phyloP scores from a whole-genome alignment of 2,888 invertebrate species.

The Rapana venosa region DNA sequence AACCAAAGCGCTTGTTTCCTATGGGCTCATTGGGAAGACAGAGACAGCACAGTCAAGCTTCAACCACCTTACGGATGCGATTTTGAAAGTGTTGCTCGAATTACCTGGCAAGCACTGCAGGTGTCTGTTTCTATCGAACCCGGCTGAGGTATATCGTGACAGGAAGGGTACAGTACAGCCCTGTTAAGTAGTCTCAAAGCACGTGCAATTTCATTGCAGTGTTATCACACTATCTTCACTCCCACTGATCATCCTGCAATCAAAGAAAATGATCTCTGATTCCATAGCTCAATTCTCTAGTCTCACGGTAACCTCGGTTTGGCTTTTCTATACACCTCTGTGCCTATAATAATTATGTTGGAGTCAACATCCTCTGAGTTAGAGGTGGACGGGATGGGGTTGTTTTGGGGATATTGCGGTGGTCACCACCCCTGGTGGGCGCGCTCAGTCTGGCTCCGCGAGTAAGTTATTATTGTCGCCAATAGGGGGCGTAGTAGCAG shows the following conservation, averaged over 20 bases:
- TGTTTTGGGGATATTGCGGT: neutral
- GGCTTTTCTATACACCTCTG: neutral
- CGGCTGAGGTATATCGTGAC: neutral
- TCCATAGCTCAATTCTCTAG: neutral
- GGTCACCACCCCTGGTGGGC: neutral
- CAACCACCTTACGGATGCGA: no score
- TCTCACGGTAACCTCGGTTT: conserved; percentile 15
- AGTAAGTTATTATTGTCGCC: neutral
- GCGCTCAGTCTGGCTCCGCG: neutral
- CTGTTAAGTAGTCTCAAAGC: neutral
- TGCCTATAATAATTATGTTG: neutral
- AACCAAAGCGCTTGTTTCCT: no score
- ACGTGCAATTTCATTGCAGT: neutral
- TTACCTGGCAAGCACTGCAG: neutral
- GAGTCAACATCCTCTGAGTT: neutral
- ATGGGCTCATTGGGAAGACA: no score
- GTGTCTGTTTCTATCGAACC: neutral
- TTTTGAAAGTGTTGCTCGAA: neutral
- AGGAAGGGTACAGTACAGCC: neutral
- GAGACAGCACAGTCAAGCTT: no score
- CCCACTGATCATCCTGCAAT: neutral
- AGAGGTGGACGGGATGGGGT: neutral
- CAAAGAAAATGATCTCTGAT: neutral
- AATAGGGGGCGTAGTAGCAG: neutral
- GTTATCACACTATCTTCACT: neutral